Percentiles rank a stretch among this genome's conserved stretches.
Conservation (phyloP, 2,113 vertebrate genomes). For the Solea senegalensis region DNA sequence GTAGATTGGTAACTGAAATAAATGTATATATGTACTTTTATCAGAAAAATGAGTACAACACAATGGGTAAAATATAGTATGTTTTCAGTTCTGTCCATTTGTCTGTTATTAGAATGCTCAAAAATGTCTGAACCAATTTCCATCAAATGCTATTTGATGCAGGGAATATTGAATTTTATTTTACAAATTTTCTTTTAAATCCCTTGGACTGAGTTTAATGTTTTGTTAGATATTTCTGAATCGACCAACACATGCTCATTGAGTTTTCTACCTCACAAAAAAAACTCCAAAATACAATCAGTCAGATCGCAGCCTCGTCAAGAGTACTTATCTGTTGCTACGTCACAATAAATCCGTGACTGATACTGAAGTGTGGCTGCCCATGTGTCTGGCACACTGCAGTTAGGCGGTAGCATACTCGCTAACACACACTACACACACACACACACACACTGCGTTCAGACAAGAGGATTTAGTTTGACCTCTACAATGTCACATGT, state of each 20-base stretch:
- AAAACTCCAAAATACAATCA: background rate
- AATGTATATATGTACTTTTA: too few relatives aligned
- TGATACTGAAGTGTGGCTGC: constrained; percentile 37
- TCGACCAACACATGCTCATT: background rate
- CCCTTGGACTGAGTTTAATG: too few relatives aligned
- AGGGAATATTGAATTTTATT: too few relatives aligned
- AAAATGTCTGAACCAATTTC: too few relatives aligned
- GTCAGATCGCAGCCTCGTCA: constrained; percentile 8
- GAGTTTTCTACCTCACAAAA: background rate
- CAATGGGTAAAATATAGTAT: too few relatives aligned
- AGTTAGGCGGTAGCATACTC: constrained; percentile 23
- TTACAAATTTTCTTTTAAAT: too few relatives aligned
- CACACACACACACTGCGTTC: constrained; percentile 10
- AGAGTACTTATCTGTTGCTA: constrained; percentile 29
- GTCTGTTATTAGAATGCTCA: too few relatives aligned
- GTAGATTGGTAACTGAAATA: too few relatives aligned
- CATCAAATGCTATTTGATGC: too few relatives aligned
- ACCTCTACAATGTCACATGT: constrained; percentile 79
- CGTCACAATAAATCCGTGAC: constrained; percentile 36
- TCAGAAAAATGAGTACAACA: too few relatives aligned
- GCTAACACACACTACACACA: constrained; percentile 5
- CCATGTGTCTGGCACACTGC: constrained; percentile 38
- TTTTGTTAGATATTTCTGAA: background rate
- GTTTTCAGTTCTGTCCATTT: too few relatives aligned
- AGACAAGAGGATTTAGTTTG: constrained; percentile 60